Percentiles rank a stretch among this genome's conserved stretches.
These are phyloP conservation scores for Coregonus clupeaformis DNA, from an alignment of 2,113 vertebrate genomes.

Conservation along the genomic window DNA sequence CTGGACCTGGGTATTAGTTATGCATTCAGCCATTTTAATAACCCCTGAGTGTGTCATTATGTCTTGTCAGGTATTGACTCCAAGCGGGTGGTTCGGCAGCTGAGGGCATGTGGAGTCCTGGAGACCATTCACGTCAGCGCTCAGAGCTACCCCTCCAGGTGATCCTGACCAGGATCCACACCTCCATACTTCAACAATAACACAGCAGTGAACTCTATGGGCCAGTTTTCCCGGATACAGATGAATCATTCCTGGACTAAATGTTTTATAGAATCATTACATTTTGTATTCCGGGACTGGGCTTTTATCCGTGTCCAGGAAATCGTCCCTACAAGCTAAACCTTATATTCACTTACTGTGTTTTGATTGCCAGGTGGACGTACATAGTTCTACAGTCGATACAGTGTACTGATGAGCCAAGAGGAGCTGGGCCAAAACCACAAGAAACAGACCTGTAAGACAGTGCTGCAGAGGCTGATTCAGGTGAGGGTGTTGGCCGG, in stretches of 20 bases:
- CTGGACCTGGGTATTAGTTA: too few relatives aligned
- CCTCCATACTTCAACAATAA: too few relatives aligned
- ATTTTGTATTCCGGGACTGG: too few relatives aligned
- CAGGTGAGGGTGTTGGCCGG: slow-evolving; percentile 71
- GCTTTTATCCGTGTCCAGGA: too few relatives aligned
- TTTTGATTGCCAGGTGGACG: slow-evolving; percentile 84
- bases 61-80: slow-evolving; percentile 83
- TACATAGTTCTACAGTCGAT: slow-evolving; percentile 95
- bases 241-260: too few relatives aligned
- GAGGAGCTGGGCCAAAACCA: slow-evolving; percentile 78
- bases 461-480: slow-evolving; percentile 86
- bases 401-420: slow-evolving; percentile 91
- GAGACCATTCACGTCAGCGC: slow-evolving; percentile 95
- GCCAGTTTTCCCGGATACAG: too few relatives aligned
- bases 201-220: too few relatives aligned
- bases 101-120: slow-evolving; percentile 93
- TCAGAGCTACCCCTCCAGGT: slow-evolving; percentile 96
- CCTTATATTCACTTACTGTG: background rate
- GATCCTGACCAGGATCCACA: background rate
- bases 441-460: slow-evolving; percentile 90
- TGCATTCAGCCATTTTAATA: too few relatives aligned
- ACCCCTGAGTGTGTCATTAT: background rate
- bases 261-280: too few relatives aligned
- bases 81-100: slow-evolving; percentile 89
- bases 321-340: background rate